A percentile compares a stretch with the other conserved stretches of the same genome.
Evolutionary conservation across 2,888 invertebrate genomes (phyloP).

Genomic region (Frankliniella fusca): DNA sequence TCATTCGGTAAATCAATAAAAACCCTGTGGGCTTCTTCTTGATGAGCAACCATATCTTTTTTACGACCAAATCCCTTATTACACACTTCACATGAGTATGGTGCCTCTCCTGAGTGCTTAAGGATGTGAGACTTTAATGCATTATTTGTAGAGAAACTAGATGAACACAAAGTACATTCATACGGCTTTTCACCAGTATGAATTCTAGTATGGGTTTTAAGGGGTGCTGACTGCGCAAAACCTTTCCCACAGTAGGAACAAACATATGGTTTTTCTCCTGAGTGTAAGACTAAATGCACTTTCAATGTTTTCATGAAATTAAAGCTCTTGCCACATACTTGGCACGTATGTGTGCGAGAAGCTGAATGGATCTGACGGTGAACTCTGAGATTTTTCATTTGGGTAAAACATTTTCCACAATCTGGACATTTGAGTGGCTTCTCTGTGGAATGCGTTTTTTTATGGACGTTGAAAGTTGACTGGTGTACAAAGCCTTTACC

Average conservation of each 20-base stretch:
- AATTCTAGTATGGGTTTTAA: constrained; percentile 10
- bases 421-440: constrained; percentile 38
- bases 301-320: not conserved
- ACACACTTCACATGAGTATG: not conserved
- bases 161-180: not conserved
- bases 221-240: not conserved
- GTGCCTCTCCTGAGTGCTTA: not conserved
- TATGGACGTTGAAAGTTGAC: constrained; percentile 39
- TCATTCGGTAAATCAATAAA: not conserved
- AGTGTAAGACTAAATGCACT: not conserved
- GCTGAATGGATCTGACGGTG: not conserved
- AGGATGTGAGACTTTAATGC: not conserved
- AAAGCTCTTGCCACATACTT: constrained; percentile 11
- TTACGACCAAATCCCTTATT: not conserved
- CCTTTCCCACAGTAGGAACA: not conserved
- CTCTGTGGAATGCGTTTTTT: constrained; percentile 39
- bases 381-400: constrained; percentile 20
- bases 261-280: not conserved
- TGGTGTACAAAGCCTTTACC: constrained; percentile 39
- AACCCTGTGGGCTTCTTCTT: not conserved
- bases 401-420: constrained; percentile 32
- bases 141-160: not conserved
- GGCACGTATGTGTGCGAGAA: not conserved
- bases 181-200: not conserved
- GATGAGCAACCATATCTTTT: constrained; percentile 5